These are phyloP conservation scores for Acleris literana DNA, from an alignment of 2,888 invertebrate species.

Conservation along the genomic window DNA sequence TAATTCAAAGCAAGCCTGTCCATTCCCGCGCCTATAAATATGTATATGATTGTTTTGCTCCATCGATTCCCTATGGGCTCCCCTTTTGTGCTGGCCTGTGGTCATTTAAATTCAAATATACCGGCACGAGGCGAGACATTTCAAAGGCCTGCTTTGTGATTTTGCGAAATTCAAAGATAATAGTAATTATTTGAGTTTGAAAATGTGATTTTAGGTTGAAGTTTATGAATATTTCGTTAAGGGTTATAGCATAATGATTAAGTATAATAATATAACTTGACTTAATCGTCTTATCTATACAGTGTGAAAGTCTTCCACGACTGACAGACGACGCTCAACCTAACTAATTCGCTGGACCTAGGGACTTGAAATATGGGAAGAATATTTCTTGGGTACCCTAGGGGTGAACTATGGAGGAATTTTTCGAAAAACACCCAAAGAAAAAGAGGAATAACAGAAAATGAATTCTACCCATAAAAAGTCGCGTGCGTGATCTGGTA, in stretches of 20 bases:
- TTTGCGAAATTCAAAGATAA: slow-evolving; percentile 33
- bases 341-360: no score
- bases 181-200: slow-evolving; percentile 9
- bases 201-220: slow-evolving; percentile 9
- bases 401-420: no score
- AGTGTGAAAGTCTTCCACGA: no score
- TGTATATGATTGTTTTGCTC: slow-evolving; percentile 47
- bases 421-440: no score
- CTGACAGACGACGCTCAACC: no score
- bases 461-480: no score
- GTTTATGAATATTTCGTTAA: slow-evolving; percentile 1
- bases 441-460: no score
- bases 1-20: slow-evolving; percentile 25
- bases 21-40: slow-evolving; percentile 39
- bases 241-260: background rate
- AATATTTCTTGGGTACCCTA: no score
- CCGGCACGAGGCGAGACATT: slow-evolving; percentile 25
- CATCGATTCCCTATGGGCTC: slow-evolving; percentile 45
- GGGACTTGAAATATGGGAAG: no score
- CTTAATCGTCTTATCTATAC: no score
- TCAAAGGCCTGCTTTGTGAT: slow-evolving; percentile 35
- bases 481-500: no score
- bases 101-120: slow-evolving; percentile 47
- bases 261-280: no score
- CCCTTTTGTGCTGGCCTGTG: slow-evolving; percentile 34